Percentiles rank a stretch among this genome's conserved stretches.
These are phyloP conservation scores for Bombus superbus DNA, from an alignment of 1,140 invertebrate species.

Conservation along the genomic window DNA sequence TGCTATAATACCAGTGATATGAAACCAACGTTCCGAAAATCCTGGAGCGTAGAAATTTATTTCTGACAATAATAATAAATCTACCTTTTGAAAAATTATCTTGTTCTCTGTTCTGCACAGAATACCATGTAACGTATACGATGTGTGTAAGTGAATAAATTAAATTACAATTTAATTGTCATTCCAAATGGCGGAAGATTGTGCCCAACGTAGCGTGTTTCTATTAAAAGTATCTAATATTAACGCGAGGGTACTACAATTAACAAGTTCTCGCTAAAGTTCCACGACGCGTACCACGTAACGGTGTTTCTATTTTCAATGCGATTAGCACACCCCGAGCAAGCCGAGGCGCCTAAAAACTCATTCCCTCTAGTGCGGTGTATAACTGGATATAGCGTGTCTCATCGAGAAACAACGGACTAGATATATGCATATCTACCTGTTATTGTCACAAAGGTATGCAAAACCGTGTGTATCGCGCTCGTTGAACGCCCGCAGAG, in stretches of 20 bases:
- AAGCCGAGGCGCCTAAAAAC: not conserved
- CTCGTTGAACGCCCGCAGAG: constrained; percentile 27
- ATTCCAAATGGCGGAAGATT: not conserved
- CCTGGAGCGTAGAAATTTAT: not conserved
- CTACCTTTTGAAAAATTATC: not conserved
- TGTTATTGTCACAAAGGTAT: constrained; percentile 52
- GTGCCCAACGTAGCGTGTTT: not conserved
- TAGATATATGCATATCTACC: constrained; percentile 53
- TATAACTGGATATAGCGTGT: not conserved
- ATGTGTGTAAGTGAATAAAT: not conserved
- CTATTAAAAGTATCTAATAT: not conserved
- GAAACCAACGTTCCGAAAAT: not conserved
- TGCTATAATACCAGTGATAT: not conserved
- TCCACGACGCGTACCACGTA: not conserved
- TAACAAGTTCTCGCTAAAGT: not conserved
- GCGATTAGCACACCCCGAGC: not conserved
- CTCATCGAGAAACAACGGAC: constrained; percentile 43
- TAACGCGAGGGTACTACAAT: not conserved
- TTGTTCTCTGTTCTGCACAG: not conserved
- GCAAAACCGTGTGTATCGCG: constrained; percentile 49
- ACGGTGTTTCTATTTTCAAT: constrained; percentile 2
- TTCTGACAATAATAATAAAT: not conserved
- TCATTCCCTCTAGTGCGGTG: not conserved
- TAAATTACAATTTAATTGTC: not conserved
- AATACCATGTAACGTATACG: not conserved